Evolutionary conservation across 2,888 invertebrate genomes (phyloP).

Genomic region (Baccha elongata): DNA sequence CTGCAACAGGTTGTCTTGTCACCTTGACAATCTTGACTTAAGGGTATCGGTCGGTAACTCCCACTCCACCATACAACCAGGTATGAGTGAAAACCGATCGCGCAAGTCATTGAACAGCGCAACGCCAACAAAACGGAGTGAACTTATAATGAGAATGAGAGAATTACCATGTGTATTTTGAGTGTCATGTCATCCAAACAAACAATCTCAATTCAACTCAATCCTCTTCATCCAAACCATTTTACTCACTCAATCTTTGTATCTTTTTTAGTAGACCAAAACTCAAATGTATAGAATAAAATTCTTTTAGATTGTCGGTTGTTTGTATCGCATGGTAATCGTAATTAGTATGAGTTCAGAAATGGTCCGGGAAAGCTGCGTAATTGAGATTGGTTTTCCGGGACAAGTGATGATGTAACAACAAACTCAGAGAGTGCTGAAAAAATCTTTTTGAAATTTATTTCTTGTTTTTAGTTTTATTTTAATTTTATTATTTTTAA

Average conservation of each 20-base stretch:
- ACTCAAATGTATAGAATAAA: slow-evolving; percentile 16
- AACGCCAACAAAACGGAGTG: slow-evolving; percentile 6
- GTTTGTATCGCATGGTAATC: too few relatives aligned
- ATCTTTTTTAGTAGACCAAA: background rate
- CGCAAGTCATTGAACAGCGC: slow-evolving; percentile 49
- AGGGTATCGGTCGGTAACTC: slow-evolving; percentile 47
- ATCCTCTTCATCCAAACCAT: too few relatives aligned
- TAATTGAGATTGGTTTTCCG: slow-evolving; percentile 30
- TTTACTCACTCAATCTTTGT: background rate
- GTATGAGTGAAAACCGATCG: slow-evolving; percentile 52
- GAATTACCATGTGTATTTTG: slow-evolving; percentile 16
- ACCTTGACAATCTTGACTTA: slow-evolving; percentile 59
- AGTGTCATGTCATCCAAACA: slow-evolving; percentile 8
- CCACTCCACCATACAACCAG: slow-evolving; percentile 43
- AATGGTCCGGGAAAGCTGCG: slow-evolving; percentile 66
- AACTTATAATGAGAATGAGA: background rate
- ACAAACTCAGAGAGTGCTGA: slow-evolving; percentile 24
- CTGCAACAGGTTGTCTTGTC: slow-evolving; percentile 73
- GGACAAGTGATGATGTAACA: slow-evolving; percentile 67
- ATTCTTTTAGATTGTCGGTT: slow-evolving; percentile 18
- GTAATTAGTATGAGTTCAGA: slow-evolving; percentile 63
- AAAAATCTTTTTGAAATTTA: slow-evolving; percentile 40
- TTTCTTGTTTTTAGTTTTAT: slow-evolving; percentile 28
- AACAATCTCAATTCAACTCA: slow-evolving; percentile 3
- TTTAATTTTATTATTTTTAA: slow-evolving; percentile 16